Evolutionary conservation across 2,113 vertebrate genomes (phyloP).

Genomic region (Megaceryle torquata): DNA sequence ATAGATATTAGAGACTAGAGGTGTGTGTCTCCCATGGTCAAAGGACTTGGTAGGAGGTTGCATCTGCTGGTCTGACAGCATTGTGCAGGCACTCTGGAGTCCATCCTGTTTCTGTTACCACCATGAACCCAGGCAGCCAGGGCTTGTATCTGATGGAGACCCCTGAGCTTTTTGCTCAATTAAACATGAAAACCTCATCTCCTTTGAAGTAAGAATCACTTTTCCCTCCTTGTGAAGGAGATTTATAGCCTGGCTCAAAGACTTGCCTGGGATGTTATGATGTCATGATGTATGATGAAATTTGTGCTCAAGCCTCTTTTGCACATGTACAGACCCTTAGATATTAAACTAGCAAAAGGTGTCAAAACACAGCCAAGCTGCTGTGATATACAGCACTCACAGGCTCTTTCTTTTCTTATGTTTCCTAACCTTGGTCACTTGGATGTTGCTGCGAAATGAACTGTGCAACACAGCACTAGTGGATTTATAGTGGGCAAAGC

Average conservation of each 20-base stretch:
- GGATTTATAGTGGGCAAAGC: background rate
- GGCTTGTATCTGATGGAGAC: background rate
- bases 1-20: background rate
- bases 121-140: background rate
- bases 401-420: background rate
- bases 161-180: background rate
- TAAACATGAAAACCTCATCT: background rate
- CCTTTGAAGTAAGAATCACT: background rate
- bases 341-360: background rate
- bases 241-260: slow-evolving; percentile 22
- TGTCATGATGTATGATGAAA: background rate
- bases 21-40: background rate
- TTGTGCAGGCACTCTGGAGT: background rate
- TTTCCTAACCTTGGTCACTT: background rate
- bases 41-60: background rate
- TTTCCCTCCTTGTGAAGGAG: background rate
- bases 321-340: background rate
- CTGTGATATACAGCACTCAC: background rate
- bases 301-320: background rate
- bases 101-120: background rate
- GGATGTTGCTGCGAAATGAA: background rate
- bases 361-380: background rate
- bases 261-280: background rate
- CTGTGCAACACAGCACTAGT: background rate
- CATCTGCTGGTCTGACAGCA: accelerated